phyloP scores from a whole-genome alignment of 2,113 vertebrate genomes.

The Andinoacara biseriatus region DNA sequence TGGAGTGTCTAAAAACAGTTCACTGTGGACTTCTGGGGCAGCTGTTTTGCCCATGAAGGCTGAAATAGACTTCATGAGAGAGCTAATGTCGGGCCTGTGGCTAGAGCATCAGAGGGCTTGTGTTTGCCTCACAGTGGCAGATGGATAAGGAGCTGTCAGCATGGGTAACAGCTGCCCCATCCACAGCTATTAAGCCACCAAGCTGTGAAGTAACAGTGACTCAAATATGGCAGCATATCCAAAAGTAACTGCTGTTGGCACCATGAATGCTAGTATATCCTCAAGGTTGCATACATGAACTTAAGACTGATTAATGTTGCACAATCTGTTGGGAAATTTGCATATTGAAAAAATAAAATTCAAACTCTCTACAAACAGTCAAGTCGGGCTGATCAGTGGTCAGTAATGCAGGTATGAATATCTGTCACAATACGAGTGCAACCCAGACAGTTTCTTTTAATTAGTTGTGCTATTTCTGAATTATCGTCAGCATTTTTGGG shows the following conservation, averaged over 20 bases:
- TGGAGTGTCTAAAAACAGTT: slow-evolving; percentile 74
- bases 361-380: background rate
- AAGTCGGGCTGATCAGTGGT: slow-evolving; percentile 2
- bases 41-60: slow-evolving; percentile 76
- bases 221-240: slow-evolving; percentile 10
- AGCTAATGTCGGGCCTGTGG: slow-evolving; percentile 69
- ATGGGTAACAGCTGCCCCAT: slow-evolving; percentile 65
- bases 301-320: background rate
- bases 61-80: slow-evolving; percentile 77
- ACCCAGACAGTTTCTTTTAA: background rate
- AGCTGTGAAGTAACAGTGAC: slow-evolving; percentile 34
- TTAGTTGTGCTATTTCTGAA: background rate
- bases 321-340: slow-evolving; percentile 4
- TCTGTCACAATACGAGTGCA: slow-evolving; percentile 1
- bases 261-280: background rate
- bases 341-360: slow-evolving; percentile 4
- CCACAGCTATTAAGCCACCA: slow-evolving; percentile 51
- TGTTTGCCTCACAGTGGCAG: slow-evolving; percentile 58
- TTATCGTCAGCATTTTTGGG: background rate
- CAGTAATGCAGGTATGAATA: background rate
- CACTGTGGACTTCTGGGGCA: slow-evolving; percentile 61
- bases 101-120: slow-evolving; percentile 52
- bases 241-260: slow-evolving; percentile 21
- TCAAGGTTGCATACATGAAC: slow-evolving; percentile 11
- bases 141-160: slow-evolving; percentile 76